Percentiles rank a stretch among this genome's conserved stretches.
Conservation (phyloP, 1,140 invertebrate genomes). For the Diorhabda elongata region DNA sequence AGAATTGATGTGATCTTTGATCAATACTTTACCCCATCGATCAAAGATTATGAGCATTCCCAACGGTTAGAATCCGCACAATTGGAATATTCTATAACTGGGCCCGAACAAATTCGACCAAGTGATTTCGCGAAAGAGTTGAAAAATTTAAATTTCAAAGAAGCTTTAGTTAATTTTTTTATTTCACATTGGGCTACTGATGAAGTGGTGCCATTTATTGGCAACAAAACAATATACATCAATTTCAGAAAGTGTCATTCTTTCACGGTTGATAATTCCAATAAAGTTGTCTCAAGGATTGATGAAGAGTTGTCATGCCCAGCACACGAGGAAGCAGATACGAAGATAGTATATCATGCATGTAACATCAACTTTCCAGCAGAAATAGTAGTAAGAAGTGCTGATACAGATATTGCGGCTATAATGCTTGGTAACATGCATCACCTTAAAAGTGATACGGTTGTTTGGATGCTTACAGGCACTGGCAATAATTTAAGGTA, state of each 20-base stretch:
- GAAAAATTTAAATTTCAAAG: no score
- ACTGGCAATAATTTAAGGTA: no score
- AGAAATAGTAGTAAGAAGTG: constrained; percentile 8
- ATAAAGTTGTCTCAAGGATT: background rate
- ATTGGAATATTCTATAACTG: no score
- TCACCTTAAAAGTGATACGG: no score
- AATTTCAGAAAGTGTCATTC: constrained; percentile 20
- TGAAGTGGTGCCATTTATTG: constrained; percentile 28
- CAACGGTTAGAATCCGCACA: no score
- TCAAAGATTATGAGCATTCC: constrained; percentile 25
- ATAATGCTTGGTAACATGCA: background rate
- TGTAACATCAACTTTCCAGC: constrained; percentile 1
- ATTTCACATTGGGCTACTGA: background rate
- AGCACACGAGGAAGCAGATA: no score
- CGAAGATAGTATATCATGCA: constrained; percentile 12
- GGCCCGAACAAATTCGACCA: no score
- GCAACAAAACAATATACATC: constrained; percentile 21
- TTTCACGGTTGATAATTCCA: constrained; percentile 5
- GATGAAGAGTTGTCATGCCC: no score
- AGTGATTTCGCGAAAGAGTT: no score
- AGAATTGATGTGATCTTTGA: constrained; percentile 13
- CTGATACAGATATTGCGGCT: constrained; percentile 17
- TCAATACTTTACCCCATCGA: constrained; percentile 19
- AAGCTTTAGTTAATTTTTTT: no score
- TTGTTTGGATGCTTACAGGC: no score